phyloP scores from a whole-genome alignment of 2,113 vertebrate genomes.

The Eidolon helvum region DNA sequence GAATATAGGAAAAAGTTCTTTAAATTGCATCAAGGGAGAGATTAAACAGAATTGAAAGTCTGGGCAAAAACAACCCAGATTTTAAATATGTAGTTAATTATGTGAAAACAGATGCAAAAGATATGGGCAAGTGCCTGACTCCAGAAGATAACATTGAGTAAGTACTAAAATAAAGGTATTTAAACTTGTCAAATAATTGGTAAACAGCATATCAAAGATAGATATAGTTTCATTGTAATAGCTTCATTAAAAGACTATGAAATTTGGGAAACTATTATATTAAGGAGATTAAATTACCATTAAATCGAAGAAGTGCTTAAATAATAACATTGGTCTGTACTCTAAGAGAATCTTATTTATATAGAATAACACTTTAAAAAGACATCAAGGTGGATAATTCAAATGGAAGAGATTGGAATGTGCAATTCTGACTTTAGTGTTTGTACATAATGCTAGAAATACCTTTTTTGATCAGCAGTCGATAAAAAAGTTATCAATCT shows the following conservation, averaged over 20 bases:
- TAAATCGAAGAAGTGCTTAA: conserved; percentile 32
- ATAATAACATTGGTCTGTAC: background rate
- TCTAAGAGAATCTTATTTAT: background rate
- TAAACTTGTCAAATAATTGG: conserved; percentile 7
- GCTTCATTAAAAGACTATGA: conserved; percentile 25
- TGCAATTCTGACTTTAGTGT: background rate
- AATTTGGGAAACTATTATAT: conserved; percentile 21
- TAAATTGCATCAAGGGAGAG: background rate
- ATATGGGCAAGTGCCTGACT: background rate
- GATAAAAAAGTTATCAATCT: background rate
- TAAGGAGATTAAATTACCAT: conserved; percentile 17
- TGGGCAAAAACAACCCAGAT: background rate
- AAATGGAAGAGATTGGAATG: background rate
- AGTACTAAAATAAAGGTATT: conserved; percentile 27
- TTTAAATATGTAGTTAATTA: conserved; percentile 51
- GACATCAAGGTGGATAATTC: background rate
- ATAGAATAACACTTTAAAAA: conserved; percentile 16
- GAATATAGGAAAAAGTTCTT: background rate
- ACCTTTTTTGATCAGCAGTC: background rate
- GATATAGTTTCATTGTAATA: background rate
- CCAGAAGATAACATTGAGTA: background rate
- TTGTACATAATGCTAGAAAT: background rate
- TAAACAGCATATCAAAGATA: background rate
- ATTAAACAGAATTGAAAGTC: conserved; percentile 29
- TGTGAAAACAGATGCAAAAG: conserved; percentile 17